These are phyloP conservation scores for Elanoides forficatus DNA, from an alignment of 2,113 vertebrate species.

Conservation along the genomic window DNA sequence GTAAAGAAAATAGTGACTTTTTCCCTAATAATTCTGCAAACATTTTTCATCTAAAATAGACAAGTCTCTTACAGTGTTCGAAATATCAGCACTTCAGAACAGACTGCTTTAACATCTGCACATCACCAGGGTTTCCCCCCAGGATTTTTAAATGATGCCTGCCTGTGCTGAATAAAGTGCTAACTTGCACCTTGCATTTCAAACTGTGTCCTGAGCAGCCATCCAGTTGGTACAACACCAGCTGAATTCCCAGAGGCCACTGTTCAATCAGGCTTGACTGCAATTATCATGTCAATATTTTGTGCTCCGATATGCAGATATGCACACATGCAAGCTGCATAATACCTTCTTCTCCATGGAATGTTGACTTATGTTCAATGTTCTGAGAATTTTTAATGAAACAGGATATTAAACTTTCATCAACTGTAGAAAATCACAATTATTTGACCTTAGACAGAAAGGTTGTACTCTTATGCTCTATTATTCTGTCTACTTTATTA, in stretches of 20 bases:
- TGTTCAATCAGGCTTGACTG: conserved; percentile 87
- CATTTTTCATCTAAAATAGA: conserved; percentile 68
- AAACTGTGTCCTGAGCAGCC: conserved; percentile 92
- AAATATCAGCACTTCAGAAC: conserved; percentile 79
- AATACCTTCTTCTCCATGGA: conserved; percentile 82
- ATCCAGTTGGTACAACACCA: conserved; percentile 90
- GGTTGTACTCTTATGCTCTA: not conserved
- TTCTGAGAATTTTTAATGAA: conserved; percentile 80
- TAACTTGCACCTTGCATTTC: conserved; percentile 89
- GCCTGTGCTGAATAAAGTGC: conserved; percentile 86
- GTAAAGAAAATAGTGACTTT: conserved; percentile 19
- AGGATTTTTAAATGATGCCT: conserved; percentile 90
- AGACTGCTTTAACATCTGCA: conserved; percentile 86
- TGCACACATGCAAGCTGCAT: conserved; percentile 81
- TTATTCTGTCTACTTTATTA: conserved; percentile 1
- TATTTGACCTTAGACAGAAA: conserved; percentile 70
- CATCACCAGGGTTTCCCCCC: conserved; percentile 81
- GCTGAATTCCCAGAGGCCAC: conserved; percentile 86
- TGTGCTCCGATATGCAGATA: conserved; percentile 87
- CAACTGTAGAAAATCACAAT: conserved; percentile 67
- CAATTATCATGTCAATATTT: conserved; percentile 99
- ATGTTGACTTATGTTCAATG: conserved; percentile 78
- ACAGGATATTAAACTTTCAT: conserved; percentile 74
- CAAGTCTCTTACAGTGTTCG: conserved; percentile 66
- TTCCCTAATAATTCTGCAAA: conserved; percentile 49